These are phyloP conservation scores for Nothoprocta pentlandii DNA, from an alignment of 2,113 vertebrate species.

Conservation along the genomic window DNA sequence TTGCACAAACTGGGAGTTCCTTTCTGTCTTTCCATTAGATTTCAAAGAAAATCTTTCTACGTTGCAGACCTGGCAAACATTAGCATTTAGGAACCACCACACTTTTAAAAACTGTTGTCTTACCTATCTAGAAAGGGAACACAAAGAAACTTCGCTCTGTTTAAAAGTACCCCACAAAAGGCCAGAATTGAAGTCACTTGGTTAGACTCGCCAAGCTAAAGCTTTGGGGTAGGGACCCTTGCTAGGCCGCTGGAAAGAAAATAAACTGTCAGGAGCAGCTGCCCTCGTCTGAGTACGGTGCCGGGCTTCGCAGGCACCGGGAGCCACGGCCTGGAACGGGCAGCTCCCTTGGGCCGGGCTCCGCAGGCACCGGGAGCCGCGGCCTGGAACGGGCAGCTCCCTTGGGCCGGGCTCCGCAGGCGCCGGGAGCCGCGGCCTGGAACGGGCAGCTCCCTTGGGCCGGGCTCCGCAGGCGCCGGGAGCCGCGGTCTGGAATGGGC, in stretches of 20 bases:
- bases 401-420: too few relatives aligned
- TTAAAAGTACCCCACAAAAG: slow-evolving; percentile 52
- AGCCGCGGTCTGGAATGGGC: too few relatives aligned
- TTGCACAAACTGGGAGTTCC: slow-evolving; percentile 56
- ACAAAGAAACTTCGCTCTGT: slow-evolving; percentile 65
- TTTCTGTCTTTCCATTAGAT: slow-evolving; percentile 81
- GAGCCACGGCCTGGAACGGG: too few relatives aligned
- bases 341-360: too few relatives aligned
- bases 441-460: too few relatives aligned
- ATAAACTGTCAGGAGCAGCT: slow-evolving; percentile 14
- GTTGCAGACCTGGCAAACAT: slow-evolving; percentile 79
- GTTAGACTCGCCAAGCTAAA: slow-evolving; percentile 55
- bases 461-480: too few relatives aligned
- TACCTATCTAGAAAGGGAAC: slow-evolving; percentile 72
- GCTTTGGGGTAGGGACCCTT: background rate
- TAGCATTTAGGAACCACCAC: slow-evolving; percentile 79
- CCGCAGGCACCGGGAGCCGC: too few relatives aligned
- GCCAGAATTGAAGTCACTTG: slow-evolving; percentile 61
- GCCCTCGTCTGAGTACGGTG: background rate
- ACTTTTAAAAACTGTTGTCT: slow-evolving; percentile 64
- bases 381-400: too few relatives aligned
- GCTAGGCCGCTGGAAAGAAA: slow-evolving; percentile 22
- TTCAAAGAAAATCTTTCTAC: slow-evolving; percentile 69
- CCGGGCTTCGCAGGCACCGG: too few relatives aligned
- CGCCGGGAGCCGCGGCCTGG: too few relatives aligned